Base-by-base conservation (phyloP, 2,797 vertebrate genomes). In the Chelmon rostratus region DNA sequence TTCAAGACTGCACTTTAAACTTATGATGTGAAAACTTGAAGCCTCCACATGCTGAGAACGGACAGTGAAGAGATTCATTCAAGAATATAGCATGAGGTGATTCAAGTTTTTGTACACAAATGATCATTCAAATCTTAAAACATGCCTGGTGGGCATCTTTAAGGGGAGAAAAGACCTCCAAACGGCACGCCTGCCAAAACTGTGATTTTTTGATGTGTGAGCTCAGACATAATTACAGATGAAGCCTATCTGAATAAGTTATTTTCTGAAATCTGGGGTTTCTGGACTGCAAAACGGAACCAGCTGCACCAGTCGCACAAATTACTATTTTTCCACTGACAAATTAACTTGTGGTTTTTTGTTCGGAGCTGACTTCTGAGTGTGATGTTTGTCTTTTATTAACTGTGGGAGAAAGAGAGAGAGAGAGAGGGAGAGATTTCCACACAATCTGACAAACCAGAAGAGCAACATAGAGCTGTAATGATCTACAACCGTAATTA, bases 181-280 rank as follows among this genome's bases (percentile, higher is more conserved):
- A 68, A 76, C 52, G 38, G 8, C 58, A 66, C 35, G 42, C 61
- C 21, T 49, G 52, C 61, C 65, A 50, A 79, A 50, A 38, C 37
- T 4, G 8, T 9, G 5, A 4, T 8, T 62, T 81, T 81, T 86
- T 81, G 25, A 76, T 87, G 73, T 80, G 65, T 79, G 73, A 79
- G 40, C 52, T 46, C 7, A 62, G 79, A 78, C 58, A 87, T 89
- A 88, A 91, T 91, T 88, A 90, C 89, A 91, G 84, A 89, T 71
- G 66, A 66, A 65, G 72, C 33, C 49, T 54, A 66, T 83, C 49
- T 78, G 70, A 28, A 2, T 1, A 23, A 79, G 82, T 84, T 89
- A 73, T 85, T 86, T 86, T 86, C 81, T 89, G 81, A 78, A 85
- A 84, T 84, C 46, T 84, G 79, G 68, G 81, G 69, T 84, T 79